Base-by-base conservation (phyloP, 2,888 invertebrate species). In the Orthosia gothica region DNA sequence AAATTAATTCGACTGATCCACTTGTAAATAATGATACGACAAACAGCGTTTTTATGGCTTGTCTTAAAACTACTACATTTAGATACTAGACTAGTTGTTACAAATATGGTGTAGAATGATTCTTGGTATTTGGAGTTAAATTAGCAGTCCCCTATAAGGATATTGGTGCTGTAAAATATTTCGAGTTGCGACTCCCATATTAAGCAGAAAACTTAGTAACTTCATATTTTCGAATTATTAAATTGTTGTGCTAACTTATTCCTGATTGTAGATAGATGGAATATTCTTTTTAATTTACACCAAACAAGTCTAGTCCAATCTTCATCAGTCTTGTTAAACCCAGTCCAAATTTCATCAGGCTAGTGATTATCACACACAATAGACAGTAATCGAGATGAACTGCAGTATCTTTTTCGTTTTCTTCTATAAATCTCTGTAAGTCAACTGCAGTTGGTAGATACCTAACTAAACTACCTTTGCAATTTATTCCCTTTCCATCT, bases 41-140 rank as follows among this genome's bases (percentile, higher is more conserved):
- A 45, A 50, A 13, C 20, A 7, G 32, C 11, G 32, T 50, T 52
- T 55, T 65, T 12, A 13, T 2, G 13, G 5, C 11, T 16, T 23
- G 13, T n/a, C 32, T 7, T 49, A 26, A 76, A 65, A 26, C 4
- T 26, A 26, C 5, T 13, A 57, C 20, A 57, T 57, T 57, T 20
- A 58, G 40, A 50, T 20, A 59, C n/a, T 59, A 18, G n/a, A 20
- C 45, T 20, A 45, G 11, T 61, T 74, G 45, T 40, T 13, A 32
- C 74, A 54, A 54, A 47, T 32, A 74, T 61, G 20, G 50, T 52
- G 4, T 20, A 3, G 3, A 26, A 52, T 4, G 74, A 23, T 59
- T 61, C 2, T 12, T 40, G 23, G 20, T 16, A 57, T 62, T 55
- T 2, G 13, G 7, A 49, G 11, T 40, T 70, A 16, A 26, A 18